These are phyloP conservation scores for Marcusenius ussheri DNA, from an alignment of 2,113 vertebrate genomes.

Conservation along the genomic window DNA sequence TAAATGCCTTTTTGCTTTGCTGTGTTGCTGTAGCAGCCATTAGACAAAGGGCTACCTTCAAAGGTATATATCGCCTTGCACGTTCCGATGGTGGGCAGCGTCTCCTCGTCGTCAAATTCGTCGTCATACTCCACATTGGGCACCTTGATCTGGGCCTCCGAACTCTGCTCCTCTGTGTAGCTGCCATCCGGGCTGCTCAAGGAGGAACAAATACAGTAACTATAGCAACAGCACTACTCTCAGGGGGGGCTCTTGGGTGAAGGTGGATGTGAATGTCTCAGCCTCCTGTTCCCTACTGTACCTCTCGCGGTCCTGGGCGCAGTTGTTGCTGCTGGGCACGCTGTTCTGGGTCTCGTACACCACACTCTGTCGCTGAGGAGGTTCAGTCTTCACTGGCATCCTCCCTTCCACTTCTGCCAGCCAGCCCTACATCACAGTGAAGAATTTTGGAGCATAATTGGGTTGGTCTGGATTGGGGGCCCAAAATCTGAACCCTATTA, in stretches of 20 bases:
- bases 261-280: neutral
- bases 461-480: neutral
- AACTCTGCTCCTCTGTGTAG: slow-evolving; percentile 89
- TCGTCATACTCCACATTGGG: slow-evolving; percentile 83
- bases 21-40: neutral
- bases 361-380: slow-evolving; percentile 68
- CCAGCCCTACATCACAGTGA: slow-evolving; percentile 67
- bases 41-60: slow-evolving; percentile 62
- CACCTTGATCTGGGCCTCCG: slow-evolving; percentile 83
- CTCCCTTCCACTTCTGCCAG: slow-evolving; percentile 77
- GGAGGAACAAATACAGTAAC: slow-evolving; percentile 64
- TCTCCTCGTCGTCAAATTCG: slow-evolving; percentile 89
- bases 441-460: neutral
- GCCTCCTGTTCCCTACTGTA: slow-evolving; percentile 52
- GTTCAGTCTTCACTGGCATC: slow-evolving; percentile 51
- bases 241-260: neutral
- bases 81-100: slow-evolving; percentile 83
- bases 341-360: slow-evolving; percentile 69
- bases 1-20: neutral
- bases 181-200: slow-evolving; percentile 96
- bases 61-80: slow-evolving; percentile 93
- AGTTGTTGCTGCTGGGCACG: slow-evolving; percentile 63
- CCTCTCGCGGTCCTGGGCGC: slow-evolving; percentile 76
- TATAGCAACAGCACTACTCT: slow-evolving; percentile 56
- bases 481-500: neutral